Conservation (phyloP, 2,113 vertebrate genomes). For the Thunnus maccoyii region DNA sequence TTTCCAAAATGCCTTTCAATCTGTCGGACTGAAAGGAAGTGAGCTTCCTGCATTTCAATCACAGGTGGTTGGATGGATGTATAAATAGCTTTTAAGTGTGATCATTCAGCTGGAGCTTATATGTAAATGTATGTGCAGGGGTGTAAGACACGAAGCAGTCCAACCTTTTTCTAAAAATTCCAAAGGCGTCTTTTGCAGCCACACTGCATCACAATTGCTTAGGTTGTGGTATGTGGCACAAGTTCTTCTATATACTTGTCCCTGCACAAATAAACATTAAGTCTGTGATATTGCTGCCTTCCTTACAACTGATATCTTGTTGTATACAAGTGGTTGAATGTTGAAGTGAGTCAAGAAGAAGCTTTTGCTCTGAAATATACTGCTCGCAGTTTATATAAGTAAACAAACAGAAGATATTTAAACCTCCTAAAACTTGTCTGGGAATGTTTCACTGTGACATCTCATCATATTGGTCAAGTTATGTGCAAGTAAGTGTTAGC, state of each 20-base stretch:
- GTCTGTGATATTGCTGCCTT: not conserved
- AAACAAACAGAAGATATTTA: not conserved
- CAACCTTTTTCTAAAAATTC: slow-evolving; percentile 15
- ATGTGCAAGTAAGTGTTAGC: not conserved
- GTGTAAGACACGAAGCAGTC: not conserved
- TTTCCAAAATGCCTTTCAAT: slow-evolving; percentile 51
- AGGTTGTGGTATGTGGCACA: too few species aligned
- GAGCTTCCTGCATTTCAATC: slow-evolving; percentile 66
- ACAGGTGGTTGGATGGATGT: slow-evolving; percentile 70
- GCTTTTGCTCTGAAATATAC: not conserved
- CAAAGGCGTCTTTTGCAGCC: slow-evolving; percentile 5
- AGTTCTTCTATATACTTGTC: too few species aligned
- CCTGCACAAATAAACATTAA: too few species aligned
- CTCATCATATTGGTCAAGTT: not conserved
- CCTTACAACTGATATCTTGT: not conserved
- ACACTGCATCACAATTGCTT: not conserved
- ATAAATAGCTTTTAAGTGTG: slow-evolving; percentile 58
- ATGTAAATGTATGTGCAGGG: not conserved
- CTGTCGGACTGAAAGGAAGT: slow-evolving; percentile 42
- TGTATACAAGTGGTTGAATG: not conserved
- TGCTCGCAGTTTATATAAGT: not conserved
- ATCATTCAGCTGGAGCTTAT: slow-evolving; percentile 59
- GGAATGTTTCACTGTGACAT: not conserved
- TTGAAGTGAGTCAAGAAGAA: too few species aligned
- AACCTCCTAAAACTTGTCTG: not conserved